These are phyloP conservation scores for Saccostrea cuccullata DNA, from an alignment of 1,140 invertebrate species.

Conservation along the genomic window DNA sequence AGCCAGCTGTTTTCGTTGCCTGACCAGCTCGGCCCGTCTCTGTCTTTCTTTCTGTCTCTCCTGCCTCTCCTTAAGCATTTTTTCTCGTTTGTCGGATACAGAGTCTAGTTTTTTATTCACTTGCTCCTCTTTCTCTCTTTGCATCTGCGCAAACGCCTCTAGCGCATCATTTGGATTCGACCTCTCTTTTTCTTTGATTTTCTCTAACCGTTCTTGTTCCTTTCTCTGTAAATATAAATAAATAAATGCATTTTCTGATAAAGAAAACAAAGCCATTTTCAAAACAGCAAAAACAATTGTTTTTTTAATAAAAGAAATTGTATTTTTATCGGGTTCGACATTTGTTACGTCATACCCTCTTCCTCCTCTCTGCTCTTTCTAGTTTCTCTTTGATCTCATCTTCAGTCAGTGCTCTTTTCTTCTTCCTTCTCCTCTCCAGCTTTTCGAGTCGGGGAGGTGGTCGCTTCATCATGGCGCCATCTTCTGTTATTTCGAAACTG, in stretches of 20 bases:
- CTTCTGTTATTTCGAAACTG: conserved; percentile 70
- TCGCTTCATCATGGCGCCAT: conserved; percentile 20
- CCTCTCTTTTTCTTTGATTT: conserved; percentile 67
- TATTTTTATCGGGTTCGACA: not conserved
- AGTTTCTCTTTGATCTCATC: conserved; percentile 72
- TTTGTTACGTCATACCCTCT: conserved; percentile 63
- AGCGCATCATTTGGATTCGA: conserved; percentile 58
- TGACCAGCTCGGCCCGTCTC: conserved; percentile 66
- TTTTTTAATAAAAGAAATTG: not conserved
- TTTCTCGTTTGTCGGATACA: conserved; percentile 67
- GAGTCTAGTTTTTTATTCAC: conserved; percentile 65
- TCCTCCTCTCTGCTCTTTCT: conserved; percentile 68
- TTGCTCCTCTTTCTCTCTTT: conserved; percentile 59
- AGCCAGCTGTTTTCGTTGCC: conserved; percentile 63
- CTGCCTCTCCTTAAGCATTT: conserved; percentile 60
- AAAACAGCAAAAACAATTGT: too few species aligned
- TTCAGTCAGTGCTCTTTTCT: conserved; percentile 67
- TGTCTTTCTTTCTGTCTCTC: conserved; percentile 66
- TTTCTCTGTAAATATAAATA: conserved; percentile 61
- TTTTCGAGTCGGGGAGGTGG: conserved; percentile 67
- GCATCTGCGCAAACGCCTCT: conserved; percentile 61
- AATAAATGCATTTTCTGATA: not conserved
- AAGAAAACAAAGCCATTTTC: too few species aligned
- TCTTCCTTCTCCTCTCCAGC: conserved; percentile 67
- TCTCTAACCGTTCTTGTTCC: conserved; percentile 68